These are phyloP conservation scores for Pseudopodoces humilis DNA, from an alignment of 2,113 vertebrate genomes.

Conservation along the genomic window DNA sequence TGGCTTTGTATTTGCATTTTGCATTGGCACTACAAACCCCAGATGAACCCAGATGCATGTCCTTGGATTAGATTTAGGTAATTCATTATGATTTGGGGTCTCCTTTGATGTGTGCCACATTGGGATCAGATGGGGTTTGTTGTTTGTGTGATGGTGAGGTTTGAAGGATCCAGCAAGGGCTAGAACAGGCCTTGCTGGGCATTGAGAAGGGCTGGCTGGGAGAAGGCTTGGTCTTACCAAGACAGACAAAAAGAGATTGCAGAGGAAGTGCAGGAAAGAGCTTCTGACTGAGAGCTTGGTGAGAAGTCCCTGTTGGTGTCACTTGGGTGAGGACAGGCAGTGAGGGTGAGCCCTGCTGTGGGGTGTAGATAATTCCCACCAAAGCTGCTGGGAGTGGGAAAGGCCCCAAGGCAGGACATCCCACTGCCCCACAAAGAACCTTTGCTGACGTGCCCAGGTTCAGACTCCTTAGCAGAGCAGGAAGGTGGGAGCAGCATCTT, in stretches of 20 bases:
- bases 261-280: background rate
- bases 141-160: background rate
- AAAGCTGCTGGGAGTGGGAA: background rate
- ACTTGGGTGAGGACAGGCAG: background rate
- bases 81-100: background rate
- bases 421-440: background rate
- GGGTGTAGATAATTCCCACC: fast-evolving
- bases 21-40: background rate
- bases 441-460: background rate
- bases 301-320: background rate
- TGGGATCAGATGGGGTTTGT: background rate
- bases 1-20: background rate
- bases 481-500: background rate
- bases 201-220: background rate
- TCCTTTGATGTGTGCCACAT: background rate
- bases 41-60: background rate
- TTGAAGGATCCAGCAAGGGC: background rate
- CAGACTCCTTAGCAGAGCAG: background rate
- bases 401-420: background rate
- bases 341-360: background rate
- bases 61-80: background rate
- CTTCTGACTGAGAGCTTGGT: background rate
- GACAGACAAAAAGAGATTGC: background rate
- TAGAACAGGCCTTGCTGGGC: background rate
- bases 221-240: no score